phyloP scores from a whole-genome alignment of 2,113 vertebrate genomes.

The Rhinogobius similis region DNA sequence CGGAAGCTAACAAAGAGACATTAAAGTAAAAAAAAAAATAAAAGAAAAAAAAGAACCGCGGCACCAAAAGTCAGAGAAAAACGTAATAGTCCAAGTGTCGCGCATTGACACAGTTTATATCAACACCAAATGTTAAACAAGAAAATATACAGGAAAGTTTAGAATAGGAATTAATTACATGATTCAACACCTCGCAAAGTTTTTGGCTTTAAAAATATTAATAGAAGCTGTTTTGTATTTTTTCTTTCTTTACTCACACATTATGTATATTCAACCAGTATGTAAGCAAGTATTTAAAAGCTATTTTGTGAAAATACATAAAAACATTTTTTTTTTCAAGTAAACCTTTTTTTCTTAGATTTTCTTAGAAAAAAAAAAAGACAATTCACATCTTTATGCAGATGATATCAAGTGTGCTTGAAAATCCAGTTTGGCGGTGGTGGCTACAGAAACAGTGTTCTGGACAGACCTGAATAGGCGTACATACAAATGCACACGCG shows the following conservation, averaged over 20 bases:
- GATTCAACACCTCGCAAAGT: constrained; percentile 85
- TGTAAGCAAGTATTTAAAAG: constrained; percentile 99
- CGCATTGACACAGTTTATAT: constrained; percentile 93
- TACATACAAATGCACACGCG: constrained; percentile 13
- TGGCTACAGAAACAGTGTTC: constrained; percentile 87
- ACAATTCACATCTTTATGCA: constrained; percentile 93
- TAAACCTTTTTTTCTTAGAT: constrained; percentile 71
- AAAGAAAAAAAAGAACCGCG: constrained; percentile 48
- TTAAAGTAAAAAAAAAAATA: constrained; percentile 45
- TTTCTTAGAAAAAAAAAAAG: constrained; percentile 86
- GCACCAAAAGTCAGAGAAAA: constrained; percentile 80
- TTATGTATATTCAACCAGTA: constrained; percentile 87
- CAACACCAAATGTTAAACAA: constrained; percentile 98
- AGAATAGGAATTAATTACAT: constrained; percentile 97
- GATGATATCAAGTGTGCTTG: constrained; percentile 98
- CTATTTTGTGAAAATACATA: constrained; percentile 99
- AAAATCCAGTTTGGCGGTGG: constrained; percentile 90
- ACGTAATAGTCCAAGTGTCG: constrained; percentile 89
- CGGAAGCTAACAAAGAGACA: constrained; percentile 65
- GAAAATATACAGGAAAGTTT: constrained; percentile 93
- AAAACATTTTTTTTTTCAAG: constrained; percentile 90
- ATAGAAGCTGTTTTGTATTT: constrained; percentile 84
- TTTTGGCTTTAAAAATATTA: constrained; percentile 96
- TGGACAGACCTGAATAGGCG: constrained; percentile 37
- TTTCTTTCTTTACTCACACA: constrained; percentile 77